phyloP scores from a whole-genome alignment of 2,888 invertebrate genomes.

The Amphipoea oculea region DNA sequence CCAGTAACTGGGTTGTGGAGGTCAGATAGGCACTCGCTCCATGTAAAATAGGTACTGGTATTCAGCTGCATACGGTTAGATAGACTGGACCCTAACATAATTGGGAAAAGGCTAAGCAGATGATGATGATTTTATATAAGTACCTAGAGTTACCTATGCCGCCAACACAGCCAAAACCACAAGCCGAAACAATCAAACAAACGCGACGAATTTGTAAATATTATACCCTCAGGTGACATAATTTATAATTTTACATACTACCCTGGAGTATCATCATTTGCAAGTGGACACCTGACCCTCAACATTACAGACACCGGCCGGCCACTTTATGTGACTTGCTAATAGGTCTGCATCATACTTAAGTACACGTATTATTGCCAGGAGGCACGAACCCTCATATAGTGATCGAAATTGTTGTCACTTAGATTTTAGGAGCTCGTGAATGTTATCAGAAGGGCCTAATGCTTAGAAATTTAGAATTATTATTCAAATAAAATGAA shows the following conservation, averaged over 20 bases:
- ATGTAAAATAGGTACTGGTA: too few species aligned
- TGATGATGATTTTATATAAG: too few species aligned
- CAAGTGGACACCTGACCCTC: constrained; percentile 29
- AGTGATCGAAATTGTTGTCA: constrained; percentile 1
- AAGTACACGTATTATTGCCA: not conserved
- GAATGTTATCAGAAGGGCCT: not conserved
- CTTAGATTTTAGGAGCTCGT: not conserved
- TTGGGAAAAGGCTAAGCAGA: too few species aligned
- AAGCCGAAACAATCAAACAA: not conserved
- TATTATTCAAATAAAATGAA: not conserved
- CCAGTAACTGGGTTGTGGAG: too few species aligned
- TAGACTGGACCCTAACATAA: too few species aligned
- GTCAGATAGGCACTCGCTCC: too few species aligned
- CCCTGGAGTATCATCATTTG: constrained; percentile 13
- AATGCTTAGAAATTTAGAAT: not conserved
- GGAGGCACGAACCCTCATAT: constrained; percentile 4
- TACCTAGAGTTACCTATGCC: not conserved
- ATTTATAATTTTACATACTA: not conserved
- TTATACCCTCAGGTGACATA: not conserved
- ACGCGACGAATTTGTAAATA: not conserved
- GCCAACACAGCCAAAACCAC: not conserved
- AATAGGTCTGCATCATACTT: constrained; percentile 14
- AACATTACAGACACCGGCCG: not conserved
- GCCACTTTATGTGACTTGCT: constrained; percentile 4
- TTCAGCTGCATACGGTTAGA: too few species aligned